Conservation (phyloP, 2,113 vertebrate genomes). For the Oostethus manadensis region DNA sequence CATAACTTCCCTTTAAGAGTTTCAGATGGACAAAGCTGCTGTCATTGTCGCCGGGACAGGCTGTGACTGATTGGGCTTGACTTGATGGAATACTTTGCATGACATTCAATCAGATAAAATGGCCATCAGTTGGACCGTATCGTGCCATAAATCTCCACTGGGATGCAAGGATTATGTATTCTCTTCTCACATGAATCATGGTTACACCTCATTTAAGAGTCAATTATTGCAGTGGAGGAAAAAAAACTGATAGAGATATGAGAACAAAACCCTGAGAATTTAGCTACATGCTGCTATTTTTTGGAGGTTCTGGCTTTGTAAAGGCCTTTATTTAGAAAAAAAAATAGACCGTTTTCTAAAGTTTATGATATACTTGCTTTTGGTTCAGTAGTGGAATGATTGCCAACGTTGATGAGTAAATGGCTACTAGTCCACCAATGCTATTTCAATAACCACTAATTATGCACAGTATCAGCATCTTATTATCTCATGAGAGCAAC, state of each 20-base stretch:
- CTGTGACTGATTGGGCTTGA: constrained; percentile 58
- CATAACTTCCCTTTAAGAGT: constrained; percentile 45
- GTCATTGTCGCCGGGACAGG: constrained; percentile 35
- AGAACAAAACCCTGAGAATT: constrained; percentile 66
- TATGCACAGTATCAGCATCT: constrained; percentile 8
- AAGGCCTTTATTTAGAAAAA: background rate
- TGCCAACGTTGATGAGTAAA: constrained; percentile 27
- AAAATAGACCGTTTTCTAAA: background rate
- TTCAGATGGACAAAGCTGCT: constrained; percentile 38
- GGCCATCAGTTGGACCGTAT: constrained; percentile 63
- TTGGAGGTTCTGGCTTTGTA: constrained; percentile 5
- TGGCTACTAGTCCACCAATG: constrained; percentile 17
- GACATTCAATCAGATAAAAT: constrained; percentile 71
- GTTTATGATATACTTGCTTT: constrained; percentile 15
- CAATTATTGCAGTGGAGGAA: constrained; percentile 59
- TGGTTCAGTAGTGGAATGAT: constrained; percentile 8
- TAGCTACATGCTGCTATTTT: constrained; percentile 23
- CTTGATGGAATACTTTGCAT: constrained; percentile 71
- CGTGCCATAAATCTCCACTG: constrained; percentile 64
- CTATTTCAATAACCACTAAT: constrained; percentile 6
- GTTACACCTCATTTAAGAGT: constrained; percentile 70
- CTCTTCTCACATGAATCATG: constrained; percentile 67
- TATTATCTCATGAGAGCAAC: constrained; percentile 22
- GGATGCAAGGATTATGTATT: constrained; percentile 68
- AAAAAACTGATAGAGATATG: constrained; percentile 56